These are phyloP conservation scores for Hemiprocne comata DNA, from an alignment of 2,113 vertebrate species.

Conservation along the genomic window DNA sequence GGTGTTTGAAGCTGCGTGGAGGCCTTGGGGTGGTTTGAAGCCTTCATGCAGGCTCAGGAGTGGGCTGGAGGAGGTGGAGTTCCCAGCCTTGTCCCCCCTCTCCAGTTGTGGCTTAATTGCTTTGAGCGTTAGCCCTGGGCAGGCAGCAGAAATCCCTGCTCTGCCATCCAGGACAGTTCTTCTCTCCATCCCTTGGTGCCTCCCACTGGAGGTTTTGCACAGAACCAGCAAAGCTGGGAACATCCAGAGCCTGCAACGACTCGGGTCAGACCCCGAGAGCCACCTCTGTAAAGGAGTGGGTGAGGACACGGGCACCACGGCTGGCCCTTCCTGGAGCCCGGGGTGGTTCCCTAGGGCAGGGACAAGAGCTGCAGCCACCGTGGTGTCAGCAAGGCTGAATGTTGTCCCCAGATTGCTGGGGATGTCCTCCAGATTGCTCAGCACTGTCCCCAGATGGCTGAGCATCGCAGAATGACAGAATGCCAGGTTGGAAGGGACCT, in stretches of 20 bases:
- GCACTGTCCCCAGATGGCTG: too few relatives aligned
- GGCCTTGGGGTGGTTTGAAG: neutral
- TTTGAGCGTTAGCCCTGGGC: neutral
- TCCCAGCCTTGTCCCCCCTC: neutral
- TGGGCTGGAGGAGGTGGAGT: too few relatives aligned
- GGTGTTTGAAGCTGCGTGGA: neutral
- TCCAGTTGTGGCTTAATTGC: too few relatives aligned
- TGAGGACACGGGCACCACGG: neutral
- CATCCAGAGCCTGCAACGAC: neutral
- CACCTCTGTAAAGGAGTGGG: neutral
- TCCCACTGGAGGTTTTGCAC: neutral
- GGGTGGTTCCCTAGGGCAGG: neutral
- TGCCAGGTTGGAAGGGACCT: too few relatives aligned
- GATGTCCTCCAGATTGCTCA: accelerated
- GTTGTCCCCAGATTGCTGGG: accelerated
- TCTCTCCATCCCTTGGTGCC: neutral
- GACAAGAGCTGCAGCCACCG: neutral
- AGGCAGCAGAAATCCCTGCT: neutral
- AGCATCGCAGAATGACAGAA: too few relatives aligned
- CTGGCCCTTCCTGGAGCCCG: too few relatives aligned
- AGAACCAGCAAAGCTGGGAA: neutral
- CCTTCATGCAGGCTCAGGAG: neutral
- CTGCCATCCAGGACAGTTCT: neutral
- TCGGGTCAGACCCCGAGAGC: neutral
- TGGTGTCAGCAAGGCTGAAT: neutral